Percentiles rank a stretch among this genome's conserved stretches.
These are phyloP conservation scores for Melinaea marsaeus DNA, from an alignment of 2,888 invertebrate genomes.

Conservation along the genomic window DNA sequence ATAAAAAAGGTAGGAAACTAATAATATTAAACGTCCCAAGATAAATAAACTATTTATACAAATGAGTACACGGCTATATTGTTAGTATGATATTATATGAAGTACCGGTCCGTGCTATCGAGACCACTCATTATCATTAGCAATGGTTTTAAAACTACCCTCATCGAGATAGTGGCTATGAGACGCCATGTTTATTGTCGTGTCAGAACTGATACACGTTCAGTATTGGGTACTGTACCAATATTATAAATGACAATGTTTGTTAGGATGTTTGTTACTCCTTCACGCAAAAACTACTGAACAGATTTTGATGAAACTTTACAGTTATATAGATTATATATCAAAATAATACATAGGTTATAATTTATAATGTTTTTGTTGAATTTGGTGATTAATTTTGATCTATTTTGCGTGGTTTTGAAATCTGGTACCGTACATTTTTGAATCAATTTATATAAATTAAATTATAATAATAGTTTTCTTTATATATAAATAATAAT, in stretches of 20 bases:
- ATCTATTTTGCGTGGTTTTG: too few relatives aligned
- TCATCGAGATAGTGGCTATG: slow-evolving; percentile 11
- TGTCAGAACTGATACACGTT: background rate
- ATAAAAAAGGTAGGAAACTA: too few relatives aligned
- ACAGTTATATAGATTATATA: too few relatives aligned
- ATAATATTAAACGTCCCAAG: too few relatives aligned
- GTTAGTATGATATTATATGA: background rate
- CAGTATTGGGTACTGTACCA: background rate
- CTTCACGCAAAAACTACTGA: too few relatives aligned
- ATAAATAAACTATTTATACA: too few relatives aligned
- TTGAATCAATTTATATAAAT: background rate
- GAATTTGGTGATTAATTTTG: too few relatives aligned
- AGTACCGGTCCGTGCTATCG: background rate
- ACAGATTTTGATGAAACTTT: too few relatives aligned
- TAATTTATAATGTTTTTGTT: too few relatives aligned
- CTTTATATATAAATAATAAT: slow-evolving; percentile 1
- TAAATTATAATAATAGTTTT: too few relatives aligned
- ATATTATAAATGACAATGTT: background rate
- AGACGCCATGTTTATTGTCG: slow-evolving; percentile 6
- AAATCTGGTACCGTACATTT: background rate
- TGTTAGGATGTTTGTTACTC: too few relatives aligned
- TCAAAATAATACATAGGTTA: too few relatives aligned
- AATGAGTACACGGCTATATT: background rate
- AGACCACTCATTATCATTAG: slow-evolving; percentile 8
- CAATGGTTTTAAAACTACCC: slow-evolving; percentile 24